phyloP scores from a whole-genome alignment of 2,113 vertebrate species.

The Larimichthys polyactis region DNA sequence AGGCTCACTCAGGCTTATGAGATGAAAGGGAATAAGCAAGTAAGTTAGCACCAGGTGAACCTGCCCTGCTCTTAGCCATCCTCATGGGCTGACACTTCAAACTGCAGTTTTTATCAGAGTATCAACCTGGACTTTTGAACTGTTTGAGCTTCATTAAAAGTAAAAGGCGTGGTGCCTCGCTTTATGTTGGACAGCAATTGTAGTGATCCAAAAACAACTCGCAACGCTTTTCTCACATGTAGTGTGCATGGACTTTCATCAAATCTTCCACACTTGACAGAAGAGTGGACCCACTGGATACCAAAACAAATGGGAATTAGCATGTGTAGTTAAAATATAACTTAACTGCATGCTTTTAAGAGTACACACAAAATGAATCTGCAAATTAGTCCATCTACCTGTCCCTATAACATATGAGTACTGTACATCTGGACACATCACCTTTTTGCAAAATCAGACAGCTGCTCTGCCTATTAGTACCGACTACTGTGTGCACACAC shows the following conservation, averaged over 20 bases:
- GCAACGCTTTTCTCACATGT: neutral
- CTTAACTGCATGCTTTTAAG: too few relatives aligned
- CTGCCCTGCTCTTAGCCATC: constrained; percentile 53
- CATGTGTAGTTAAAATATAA: too few relatives aligned
- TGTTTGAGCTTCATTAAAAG: constrained; percentile 27
- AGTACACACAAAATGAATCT: neutral
- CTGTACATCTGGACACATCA: constrained; percentile 41
- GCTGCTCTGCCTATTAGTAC: constrained; percentile 29
- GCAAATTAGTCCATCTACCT: constrained; percentile 12
- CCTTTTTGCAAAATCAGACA: constrained; percentile 21
- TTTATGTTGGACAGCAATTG: constrained; percentile 2
- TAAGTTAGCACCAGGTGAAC: constrained; percentile 59
- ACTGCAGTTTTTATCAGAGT: constrained; percentile 70
- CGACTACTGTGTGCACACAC: neutral
- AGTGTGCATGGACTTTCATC: neutral
- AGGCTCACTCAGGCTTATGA: constrained; percentile 29
- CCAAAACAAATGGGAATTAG: too few relatives aligned
- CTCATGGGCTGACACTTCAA: constrained; percentile 73
- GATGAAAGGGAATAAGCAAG: constrained; percentile 77
- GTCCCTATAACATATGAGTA: constrained; percentile 12
- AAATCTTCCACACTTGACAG: neutral
- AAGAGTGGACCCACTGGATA: neutral
- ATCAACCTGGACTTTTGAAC: constrained; percentile 56
- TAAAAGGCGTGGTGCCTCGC: neutral
- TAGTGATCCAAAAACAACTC: constrained; percentile 18